A percentile compares a stretch with the other conserved stretches of the same genome.
Evolutionary conservation across 2,888 invertebrate species (phyloP).

Genomic region (Cataglyphis livida): DNA sequence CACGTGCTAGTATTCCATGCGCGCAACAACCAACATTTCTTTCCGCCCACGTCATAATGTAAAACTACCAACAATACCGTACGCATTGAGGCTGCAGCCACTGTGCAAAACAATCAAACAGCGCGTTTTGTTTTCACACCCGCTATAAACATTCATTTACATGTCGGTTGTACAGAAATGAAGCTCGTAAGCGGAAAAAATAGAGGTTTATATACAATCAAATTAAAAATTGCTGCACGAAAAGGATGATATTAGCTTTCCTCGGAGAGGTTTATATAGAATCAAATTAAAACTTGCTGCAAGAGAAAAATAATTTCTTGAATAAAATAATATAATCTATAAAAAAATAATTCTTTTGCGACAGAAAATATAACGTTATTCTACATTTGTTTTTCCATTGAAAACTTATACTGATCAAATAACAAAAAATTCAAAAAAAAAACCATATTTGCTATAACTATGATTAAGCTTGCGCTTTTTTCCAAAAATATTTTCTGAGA

Average conservation of each 20-base stretch:
- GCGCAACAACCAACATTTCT: conserved; percentile 20
- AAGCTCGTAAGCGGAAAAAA: background rate
- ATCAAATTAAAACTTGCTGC: background rate
- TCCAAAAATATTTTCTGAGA: background rate
- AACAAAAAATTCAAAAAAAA: background rate
- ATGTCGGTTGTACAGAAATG: background rate
- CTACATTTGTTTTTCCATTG: background rate
- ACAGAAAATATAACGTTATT: background rate
- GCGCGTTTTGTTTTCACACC: conserved; percentile 4
- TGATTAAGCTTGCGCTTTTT: background rate
- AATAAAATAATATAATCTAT: background rate
- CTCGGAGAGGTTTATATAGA: background rate
- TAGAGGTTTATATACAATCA: background rate
- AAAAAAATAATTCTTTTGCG: background rate
- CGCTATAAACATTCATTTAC: conserved; percentile 22
- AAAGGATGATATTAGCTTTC: too few species aligned
- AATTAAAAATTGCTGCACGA: background rate
- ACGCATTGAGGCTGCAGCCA: conserved; percentile 11
- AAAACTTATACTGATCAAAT: background rate
- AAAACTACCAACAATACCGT: conserved; percentile 35
- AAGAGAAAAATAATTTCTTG: background rate
- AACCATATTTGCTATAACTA: background rate
- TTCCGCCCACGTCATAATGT: conserved; percentile 21
- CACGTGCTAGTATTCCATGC: conserved; percentile 12
- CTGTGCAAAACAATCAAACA: conserved; percentile 18